Percentiles rank a stretch among this genome's conserved stretches.
phyloP scores from a whole-genome alignment of 1,140 invertebrate genomes.

The Aphelinus certus region DNA sequence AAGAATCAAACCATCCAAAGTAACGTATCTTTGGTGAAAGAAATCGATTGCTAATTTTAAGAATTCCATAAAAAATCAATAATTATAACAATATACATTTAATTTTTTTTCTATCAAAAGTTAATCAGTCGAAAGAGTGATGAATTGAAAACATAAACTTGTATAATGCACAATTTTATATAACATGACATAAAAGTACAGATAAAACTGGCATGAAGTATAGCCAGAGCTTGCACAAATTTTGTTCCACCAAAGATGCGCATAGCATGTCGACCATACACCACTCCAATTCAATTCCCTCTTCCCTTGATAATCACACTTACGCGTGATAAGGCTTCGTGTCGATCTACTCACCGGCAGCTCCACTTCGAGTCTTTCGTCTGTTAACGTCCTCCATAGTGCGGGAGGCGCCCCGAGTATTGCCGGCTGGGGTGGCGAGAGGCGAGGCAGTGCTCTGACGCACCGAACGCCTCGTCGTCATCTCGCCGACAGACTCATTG shows the following conservation, averaged over 20 bases:
- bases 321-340: not conserved
- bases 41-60: not conserved
- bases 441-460: constrained; percentile 63
- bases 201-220: too few relatives aligned
- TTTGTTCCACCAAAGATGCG: not conserved
- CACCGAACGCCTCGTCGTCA: constrained; percentile 60
- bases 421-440: constrained; percentile 61
- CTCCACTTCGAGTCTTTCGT: constrained; percentile 65
- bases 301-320: too few relatives aligned
- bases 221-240: too few relatives aligned
- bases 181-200: too few relatives aligned
- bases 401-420: constrained; percentile 63
- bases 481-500: constrained; percentile 58
- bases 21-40: constrained; percentile 17
- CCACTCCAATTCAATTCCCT: too few relatives aligned
- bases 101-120: too few relatives aligned
- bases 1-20: constrained; percentile 31
- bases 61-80: constrained; percentile 7
- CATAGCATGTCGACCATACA: too few relatives aligned
- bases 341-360: constrained; percentile 61
- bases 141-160: too few relatives aligned
- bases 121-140: too few relatives aligned
- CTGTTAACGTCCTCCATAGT: constrained; percentile 63
- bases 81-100: not conserved
- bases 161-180: too few relatives aligned